phyloP scores from a whole-genome alignment of 2,113 vertebrate species.

The Emydura subglobosa region DNA sequence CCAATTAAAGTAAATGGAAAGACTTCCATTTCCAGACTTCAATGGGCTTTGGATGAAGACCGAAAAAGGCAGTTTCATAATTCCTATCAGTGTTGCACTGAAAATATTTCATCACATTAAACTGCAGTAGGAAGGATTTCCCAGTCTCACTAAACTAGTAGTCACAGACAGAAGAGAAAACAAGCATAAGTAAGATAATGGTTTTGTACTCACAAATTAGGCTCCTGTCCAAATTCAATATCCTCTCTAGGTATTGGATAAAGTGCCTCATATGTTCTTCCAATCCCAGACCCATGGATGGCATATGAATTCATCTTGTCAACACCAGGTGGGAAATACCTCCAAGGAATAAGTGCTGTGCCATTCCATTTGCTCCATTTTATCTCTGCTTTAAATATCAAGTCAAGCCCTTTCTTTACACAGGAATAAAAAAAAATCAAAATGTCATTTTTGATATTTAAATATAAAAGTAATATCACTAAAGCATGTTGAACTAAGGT shows the following conservation, averaged over 20 bases:
- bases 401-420: constrained; percentile 80
- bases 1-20: not conserved
- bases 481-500: not conserved
- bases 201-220: constrained; percentile 79
- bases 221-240: constrained; percentile 63
- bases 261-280: constrained; percentile 78
- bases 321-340: constrained; percentile 79
- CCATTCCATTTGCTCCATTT: constrained; percentile 73
- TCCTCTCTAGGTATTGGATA: constrained; percentile 77
- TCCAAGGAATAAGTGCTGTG: constrained; percentile 76
- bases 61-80: not conserved
- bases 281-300: constrained; percentile 77
- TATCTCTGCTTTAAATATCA: constrained; percentile 74
- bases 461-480: not conserved
- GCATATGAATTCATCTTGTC: constrained; percentile 84
- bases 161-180: not conserved
- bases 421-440: not conserved
- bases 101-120: not conserved
- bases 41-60: not conserved
- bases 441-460: not conserved
- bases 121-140: not conserved
- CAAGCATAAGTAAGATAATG: not conserved
- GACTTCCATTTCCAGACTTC: not conserved
- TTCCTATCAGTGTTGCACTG: not conserved
- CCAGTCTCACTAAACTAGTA: not conserved